Evolutionary conservation across 2,888 invertebrate species (phyloP).

Genomic region (Tethea ocularis): DNA sequence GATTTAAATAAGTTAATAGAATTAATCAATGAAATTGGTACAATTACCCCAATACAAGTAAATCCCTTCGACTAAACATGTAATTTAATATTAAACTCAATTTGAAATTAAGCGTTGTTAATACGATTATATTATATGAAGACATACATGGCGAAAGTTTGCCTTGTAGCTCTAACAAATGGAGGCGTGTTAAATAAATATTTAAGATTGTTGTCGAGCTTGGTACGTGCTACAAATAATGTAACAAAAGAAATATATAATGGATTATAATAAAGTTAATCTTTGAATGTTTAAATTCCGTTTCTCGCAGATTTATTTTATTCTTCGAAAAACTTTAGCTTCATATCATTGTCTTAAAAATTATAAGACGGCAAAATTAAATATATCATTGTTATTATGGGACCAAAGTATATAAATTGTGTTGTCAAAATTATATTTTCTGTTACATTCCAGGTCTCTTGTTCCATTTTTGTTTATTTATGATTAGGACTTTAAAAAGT

Average conservation of each 20-base stretch:
- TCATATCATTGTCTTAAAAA: conserved; percentile 2
- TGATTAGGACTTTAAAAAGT: not conserved
- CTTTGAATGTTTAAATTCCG: conserved; percentile 24
- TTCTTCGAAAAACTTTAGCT: conserved; percentile 14
- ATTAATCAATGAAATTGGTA: conserved; percentile 41
- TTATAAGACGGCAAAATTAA: conserved; percentile 22
- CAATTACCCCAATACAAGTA: conserved; percentile 25
- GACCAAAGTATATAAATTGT: conserved; percentile 53
- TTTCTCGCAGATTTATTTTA: conserved; percentile 20
- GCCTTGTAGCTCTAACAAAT: conserved; percentile 25
- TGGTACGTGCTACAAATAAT: conserved; percentile 37
- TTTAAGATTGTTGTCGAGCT: conserved; percentile 41
- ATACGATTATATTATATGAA: conserved; percentile 24
- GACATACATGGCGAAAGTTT: conserved; percentile 18
- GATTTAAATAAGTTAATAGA: conserved; percentile 35
- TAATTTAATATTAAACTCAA: conserved; percentile 35
- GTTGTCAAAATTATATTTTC: not conserved
- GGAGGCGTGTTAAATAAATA: conserved; percentile 19
- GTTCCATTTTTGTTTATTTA: not conserved
- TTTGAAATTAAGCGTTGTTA: conserved; percentile 29
- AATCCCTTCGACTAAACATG: conserved; percentile 24
- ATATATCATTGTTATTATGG: conserved; percentile 54
- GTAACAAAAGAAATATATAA: conserved; percentile 23
- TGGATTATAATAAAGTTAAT: conserved; percentile 26
- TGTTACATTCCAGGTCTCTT: conserved; percentile 23